Conservation (phyloP, 2,113 vertebrate genomes). For the Dromiciops gliroides region DNA sequence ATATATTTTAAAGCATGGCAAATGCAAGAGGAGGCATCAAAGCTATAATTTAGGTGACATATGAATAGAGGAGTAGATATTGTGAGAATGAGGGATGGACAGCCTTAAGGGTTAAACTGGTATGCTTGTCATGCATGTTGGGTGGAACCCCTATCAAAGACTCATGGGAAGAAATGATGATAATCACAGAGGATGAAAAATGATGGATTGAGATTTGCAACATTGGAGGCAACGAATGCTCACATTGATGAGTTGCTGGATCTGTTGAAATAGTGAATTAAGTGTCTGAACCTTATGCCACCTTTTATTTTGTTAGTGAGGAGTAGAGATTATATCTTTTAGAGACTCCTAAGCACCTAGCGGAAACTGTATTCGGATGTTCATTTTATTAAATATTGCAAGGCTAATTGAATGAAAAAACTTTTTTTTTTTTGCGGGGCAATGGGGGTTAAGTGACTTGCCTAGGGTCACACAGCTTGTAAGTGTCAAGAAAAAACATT, state of each 20-base stretch:
- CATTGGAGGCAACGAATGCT: background rate
- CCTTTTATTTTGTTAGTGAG: background rate
- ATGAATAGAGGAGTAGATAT: background rate
- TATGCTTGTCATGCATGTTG: background rate
- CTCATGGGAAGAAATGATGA: background rate
- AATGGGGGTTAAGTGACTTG: too few species aligned
- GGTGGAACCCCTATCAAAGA: background rate
- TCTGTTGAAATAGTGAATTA: background rate
- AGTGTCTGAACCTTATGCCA: background rate
- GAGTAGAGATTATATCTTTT: background rate
- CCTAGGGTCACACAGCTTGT: too few species aligned
- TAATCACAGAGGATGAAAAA: background rate
- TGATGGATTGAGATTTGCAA: background rate
- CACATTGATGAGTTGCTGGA: background rate
- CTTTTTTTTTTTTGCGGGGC: too few species aligned
- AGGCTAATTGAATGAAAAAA: background rate
- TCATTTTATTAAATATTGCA: background rate
- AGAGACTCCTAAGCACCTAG: background rate
- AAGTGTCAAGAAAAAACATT: background rate
- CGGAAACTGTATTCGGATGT: background rate
- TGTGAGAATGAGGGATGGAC: background rate
- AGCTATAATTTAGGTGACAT: background rate
- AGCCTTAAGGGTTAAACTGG: background rate
- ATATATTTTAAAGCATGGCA: background rate
- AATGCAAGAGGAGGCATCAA: background rate